Conservation (phyloP, 2,888 invertebrate species). For the Eulithis prunata region DNA sequence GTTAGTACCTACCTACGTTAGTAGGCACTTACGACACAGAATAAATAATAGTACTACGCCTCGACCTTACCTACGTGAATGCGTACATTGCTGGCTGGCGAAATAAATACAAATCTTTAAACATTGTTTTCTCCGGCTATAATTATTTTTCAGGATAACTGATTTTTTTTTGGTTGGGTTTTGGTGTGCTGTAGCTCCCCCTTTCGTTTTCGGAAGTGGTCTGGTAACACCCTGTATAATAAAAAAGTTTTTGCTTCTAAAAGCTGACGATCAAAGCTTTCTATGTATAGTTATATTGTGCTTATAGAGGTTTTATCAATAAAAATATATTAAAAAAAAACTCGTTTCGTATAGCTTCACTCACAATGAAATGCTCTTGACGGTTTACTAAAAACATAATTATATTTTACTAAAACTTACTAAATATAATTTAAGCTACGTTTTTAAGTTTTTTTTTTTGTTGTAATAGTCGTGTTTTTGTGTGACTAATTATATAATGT, state of each 20-base stretch:
- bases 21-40: too few species aligned
- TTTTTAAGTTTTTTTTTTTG: constrained; percentile 12
- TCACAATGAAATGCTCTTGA: constrained; percentile 78
- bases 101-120: too few species aligned
- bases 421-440: background rate
- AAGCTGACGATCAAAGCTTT: constrained; percentile 36
- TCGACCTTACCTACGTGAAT: too few species aligned
- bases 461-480: constrained; percentile 44
- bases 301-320: constrained; percentile 64
- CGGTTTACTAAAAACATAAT: constrained; percentile 25
- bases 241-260: constrained; percentile 41
- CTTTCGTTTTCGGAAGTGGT: too few species aligned
- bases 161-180: too few species aligned
- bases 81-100: too few species aligned
- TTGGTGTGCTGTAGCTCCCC: too few species aligned
- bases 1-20: too few species aligned
- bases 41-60: too few species aligned
- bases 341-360: constrained; percentile 61
- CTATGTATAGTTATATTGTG: constrained; percentile 54
- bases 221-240: too few species aligned
- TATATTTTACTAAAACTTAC: constrained; percentile 10
- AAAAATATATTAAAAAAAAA: constrained; percentile 50
- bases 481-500: constrained; percentile 80
- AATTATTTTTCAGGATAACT: too few species aligned
- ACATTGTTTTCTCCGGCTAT: too few species aligned